Evolutionary conservation across 1,140 invertebrate genomes (phyloP), one percentile per base, ranked within the genome.

Genomic region (Bicyclus anynana): DNA sequence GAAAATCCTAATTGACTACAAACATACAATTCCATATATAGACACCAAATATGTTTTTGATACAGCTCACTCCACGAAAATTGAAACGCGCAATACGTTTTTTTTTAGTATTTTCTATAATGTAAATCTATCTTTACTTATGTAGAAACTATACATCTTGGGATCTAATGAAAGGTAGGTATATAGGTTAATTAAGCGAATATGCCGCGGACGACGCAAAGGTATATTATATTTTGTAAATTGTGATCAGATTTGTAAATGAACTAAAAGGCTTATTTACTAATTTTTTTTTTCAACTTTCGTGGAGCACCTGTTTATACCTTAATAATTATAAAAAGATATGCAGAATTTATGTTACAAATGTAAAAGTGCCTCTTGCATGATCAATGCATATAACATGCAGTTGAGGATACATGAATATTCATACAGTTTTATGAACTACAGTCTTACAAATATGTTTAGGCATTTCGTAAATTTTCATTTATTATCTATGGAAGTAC

Each of bases 1-100:
- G 55, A 74, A 75, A 72, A 79, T 56, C 47, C 53, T 71, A 74
- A 71, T 72, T 75, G 66, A 70, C 71, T 63, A 69, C 60, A 63
- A 71, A 50, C 50, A 54, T 62, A 65, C 67, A 72, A 76, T 66
- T 73, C 65, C 59, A 62, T 69, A 62, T 23, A 46, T 6, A 47
- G 42, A 59, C 29, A 56, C 54, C 33, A 17, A 37, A 23, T 58
- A 44, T 42, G 18, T 47, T 29, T 54, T 5, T 16, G 29, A 12
- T 33, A 10, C 29, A 33, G 29, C 12, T 12, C 29, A 12, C 12
- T 7, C 10, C 10, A 33, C 29, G 29, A 33, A 33, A 12, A 12
- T 33, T 10, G 29, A 33, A 33, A 33, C 29, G 10, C 29, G 3
- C 29, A 4, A 23, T 23, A 23, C 23, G 23, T 23, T 4, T 23